phyloP scores from a whole-genome alignment of 2,113 vertebrate species.

The Apus apus region DNA sequence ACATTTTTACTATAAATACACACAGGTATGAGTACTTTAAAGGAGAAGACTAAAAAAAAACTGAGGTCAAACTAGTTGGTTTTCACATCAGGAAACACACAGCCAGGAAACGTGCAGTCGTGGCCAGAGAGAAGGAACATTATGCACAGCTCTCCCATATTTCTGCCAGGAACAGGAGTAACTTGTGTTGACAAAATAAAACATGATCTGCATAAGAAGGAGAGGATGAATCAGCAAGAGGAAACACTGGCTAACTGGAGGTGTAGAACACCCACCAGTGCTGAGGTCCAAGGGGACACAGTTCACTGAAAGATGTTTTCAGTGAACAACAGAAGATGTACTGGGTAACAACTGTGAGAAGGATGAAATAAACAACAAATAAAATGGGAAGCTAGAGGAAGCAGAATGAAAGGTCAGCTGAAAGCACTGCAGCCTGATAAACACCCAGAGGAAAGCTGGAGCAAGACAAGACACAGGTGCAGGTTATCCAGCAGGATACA shows the following conservation, averaged over 20 bases:
- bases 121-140: background rate
- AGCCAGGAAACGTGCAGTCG: background rate
- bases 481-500: background rate
- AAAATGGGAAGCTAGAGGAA: background rate
- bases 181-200: background rate
- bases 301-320: background rate
- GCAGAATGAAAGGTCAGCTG: background rate
- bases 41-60: background rate
- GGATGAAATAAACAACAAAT: background rate
- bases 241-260: background rate
- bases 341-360: background rate
- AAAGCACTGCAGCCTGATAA: background rate
- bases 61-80: background rate
- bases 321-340: background rate
- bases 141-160: background rate
- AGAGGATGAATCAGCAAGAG: background rate
- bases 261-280: background rate
- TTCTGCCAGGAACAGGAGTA: background rate
- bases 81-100: background rate
- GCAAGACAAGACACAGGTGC: background rate
- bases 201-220: background rate
- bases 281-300: background rate
- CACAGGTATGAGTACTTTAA: background rate
- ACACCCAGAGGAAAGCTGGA: background rate
- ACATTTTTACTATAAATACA: background rate